A percentile compares a stretch with the other conserved stretches of the same genome.
Evolutionary conservation across 2,113 vertebrate species (phyloP).

Genomic region (Illadopsis cleaveri): DNA sequence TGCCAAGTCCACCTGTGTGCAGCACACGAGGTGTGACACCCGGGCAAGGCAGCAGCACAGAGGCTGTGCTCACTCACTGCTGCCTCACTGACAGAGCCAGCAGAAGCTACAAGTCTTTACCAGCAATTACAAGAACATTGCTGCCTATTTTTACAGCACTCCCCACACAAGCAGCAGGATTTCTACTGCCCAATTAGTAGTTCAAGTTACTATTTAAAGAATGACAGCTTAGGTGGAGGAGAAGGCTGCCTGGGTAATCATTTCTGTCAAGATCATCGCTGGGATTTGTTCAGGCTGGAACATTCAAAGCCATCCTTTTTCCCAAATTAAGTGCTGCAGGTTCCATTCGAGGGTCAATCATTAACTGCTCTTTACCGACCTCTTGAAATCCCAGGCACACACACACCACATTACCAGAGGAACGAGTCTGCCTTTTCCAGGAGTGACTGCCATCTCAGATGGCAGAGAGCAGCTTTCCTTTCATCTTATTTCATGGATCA

Average conservation of each 20-base stretch:
- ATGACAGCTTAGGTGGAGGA: constrained; percentile 51
- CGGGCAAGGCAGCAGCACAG: background rate
- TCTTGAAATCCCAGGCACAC: constrained; percentile 1
- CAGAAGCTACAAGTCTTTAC: background rate
- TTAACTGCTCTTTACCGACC: constrained; percentile 54
- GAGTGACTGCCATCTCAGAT: constrained; percentile 15
- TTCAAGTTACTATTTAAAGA: constrained; percentile 61
- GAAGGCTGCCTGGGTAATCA: constrained; percentile 55
- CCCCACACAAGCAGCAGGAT: constrained; percentile 18
- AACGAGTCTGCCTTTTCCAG: constrained; percentile 7
- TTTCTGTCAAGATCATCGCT: constrained; percentile 28
- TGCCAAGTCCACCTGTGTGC: background rate
- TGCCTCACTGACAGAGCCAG: background rate
- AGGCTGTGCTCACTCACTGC: background rate
- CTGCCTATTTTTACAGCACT: constrained; percentile 26
- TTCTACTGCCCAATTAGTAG: constrained; percentile 59
- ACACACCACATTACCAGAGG: background rate
- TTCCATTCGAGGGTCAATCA: constrained; percentile 47
- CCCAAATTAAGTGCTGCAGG: background rate
- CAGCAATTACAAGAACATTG: constrained; percentile 41
- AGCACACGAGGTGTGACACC: background rate
- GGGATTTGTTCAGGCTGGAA: constrained; percentile 47
- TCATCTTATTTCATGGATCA: constrained; percentile 4
- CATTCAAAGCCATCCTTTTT: constrained; percentile 38
- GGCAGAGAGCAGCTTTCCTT: background rate